These are phyloP conservation scores for Pseudomyrmex gracilis DNA, from an alignment of 1,140 invertebrate species.

Conservation along the genomic window DNA sequence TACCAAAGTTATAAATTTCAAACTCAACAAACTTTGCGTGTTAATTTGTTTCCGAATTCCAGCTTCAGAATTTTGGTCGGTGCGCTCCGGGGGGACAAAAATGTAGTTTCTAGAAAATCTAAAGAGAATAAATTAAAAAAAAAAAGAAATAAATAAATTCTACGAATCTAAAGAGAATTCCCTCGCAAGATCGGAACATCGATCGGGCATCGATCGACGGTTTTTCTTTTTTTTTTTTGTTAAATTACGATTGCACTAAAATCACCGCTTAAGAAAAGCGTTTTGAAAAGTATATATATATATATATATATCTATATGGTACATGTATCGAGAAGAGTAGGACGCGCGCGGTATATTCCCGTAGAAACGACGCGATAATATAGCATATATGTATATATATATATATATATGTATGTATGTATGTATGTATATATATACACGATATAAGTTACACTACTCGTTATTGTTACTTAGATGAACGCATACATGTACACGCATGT, in stretches of 20 bases:
- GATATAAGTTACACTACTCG: conserved; percentile 42
- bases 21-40: conserved; percentile 12
- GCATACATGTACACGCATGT: conserved; percentile 56
- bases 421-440: conserved; percentile 28
- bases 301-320: too few species aligned
- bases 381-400: too few species aligned
- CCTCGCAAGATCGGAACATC: background rate
- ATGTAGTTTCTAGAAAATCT: background rate
- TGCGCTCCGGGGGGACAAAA: background rate
- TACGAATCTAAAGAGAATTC: background rate
- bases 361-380: background rate
- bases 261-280: background rate
- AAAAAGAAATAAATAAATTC: too few species aligned
- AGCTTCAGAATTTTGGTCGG: conserved; percentile 15
- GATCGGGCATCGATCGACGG: background rate
- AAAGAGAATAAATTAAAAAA: too few species aligned
- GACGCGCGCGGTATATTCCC: conserved; percentile 17
- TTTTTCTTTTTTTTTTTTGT: conserved; percentile 13
- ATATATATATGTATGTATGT: too few species aligned
- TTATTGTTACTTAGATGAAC: conserved; percentile 47
- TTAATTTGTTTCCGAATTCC: conserved; percentile 6
- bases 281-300: too few species aligned
- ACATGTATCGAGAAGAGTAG: conserved; percentile 16
- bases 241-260: conserved; percentile 69
- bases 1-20: background rate